A percentile compares a stretch with the other conserved stretches of the same genome.
phyloP scores from a whole-genome alignment of 2,888 invertebrate genomes.

The Scrobipalpa costella region DNA sequence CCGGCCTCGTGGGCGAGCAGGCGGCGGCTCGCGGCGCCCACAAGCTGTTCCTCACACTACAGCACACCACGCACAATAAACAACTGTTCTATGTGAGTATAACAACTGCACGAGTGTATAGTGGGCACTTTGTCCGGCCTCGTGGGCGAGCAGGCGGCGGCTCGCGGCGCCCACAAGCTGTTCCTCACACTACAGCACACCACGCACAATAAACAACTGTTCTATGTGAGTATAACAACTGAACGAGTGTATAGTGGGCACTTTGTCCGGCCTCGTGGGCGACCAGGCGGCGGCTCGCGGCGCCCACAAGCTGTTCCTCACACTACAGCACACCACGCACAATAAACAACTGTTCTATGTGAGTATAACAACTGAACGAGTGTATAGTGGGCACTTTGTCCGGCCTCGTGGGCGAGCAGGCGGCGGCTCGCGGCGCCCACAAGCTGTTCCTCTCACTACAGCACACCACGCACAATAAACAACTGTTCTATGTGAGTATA shows the following conservation, averaged over 20 bases:
- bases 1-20: conserved; percentile 92
- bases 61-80: conserved; percentile 92
- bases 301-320: conserved; percentile 91
- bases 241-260: conserved; percentile 87
- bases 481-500: conserved; percentile 92
- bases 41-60: conserved; percentile 93
- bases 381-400: conserved; percentile 90
- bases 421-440: conserved; percentile 90
- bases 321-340: conserved; percentile 90
- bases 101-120: conserved; percentile 86
- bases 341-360: conserved; percentile 96
- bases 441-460: conserved; percentile 94
- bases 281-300: conserved; percentile 92
- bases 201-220: conserved; percentile 92
- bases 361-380: conserved; percentile 78
- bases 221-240: conserved; percentile 87
- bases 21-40: conserved; percentile 91
- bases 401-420: conserved; percentile 92
- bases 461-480: conserved; percentile 92
- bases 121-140: conserved; percentile 90
- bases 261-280: conserved; percentile 91
- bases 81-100: conserved; percentile 94
- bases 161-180: conserved; percentile 91
- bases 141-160: conserved; percentile 92
- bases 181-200: conserved; percentile 93